phyloP scores from a whole-genome alignment of 1,140 invertebrate genomes.

The Patella vulgata region DNA sequence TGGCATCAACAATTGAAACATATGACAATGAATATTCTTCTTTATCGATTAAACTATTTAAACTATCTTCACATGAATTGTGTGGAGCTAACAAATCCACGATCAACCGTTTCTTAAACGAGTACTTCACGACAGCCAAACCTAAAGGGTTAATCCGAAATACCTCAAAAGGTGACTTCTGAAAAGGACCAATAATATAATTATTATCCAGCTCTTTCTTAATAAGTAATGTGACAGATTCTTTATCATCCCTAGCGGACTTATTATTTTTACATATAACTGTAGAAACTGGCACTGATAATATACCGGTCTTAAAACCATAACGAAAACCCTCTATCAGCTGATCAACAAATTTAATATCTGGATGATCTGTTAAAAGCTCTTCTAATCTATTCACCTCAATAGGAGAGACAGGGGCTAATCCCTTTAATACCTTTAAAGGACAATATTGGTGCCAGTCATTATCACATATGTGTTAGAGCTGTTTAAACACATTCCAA shows the following conservation, averaged over 20 bases:
- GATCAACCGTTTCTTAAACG: conserved; percentile 23
- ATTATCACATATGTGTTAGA: too few species aligned
- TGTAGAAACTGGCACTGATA: conserved; percentile 1
- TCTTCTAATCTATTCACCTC: background rate
- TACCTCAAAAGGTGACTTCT: background rate
- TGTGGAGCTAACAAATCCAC: conserved; percentile 28
- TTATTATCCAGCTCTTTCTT: conserved; percentile 17
- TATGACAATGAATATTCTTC: conserved; percentile 16
- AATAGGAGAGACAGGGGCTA: too few species aligned
- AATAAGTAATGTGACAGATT: background rate
- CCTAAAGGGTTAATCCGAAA: conserved; percentile 26
- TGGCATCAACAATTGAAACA: conserved; percentile 29
- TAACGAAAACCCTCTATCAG: conserved; percentile 10
- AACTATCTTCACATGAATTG: conserved; percentile 3
- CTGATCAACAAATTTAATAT: conserved; percentile 6
- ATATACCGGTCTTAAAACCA: conserved; percentile 25
- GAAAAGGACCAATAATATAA: conserved; percentile 20
- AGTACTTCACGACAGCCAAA: conserved; percentile 22
- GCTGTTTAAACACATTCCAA: too few species aligned
- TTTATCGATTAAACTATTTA: conserved; percentile 24
- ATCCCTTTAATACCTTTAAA: too few species aligned
- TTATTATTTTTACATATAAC: background rate
- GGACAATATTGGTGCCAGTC: too few species aligned
- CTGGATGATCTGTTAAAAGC: conserved; percentile 12
- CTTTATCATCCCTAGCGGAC: conserved; percentile 3